phyloP scores from a whole-genome alignment of 2,113 vertebrate genomes.

The Sprattus sprattus region DNA sequence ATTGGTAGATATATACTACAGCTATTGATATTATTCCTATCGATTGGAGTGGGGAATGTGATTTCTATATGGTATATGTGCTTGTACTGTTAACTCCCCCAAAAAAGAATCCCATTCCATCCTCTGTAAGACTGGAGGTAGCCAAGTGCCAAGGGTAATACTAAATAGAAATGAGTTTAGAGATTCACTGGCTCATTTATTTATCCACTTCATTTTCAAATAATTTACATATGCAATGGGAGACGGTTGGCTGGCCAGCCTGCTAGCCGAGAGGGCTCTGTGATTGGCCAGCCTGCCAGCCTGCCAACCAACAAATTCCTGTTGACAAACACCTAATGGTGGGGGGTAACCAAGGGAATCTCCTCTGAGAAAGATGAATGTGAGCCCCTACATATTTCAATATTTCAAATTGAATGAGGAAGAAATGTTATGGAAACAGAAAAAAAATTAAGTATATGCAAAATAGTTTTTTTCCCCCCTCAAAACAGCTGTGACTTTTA shows the following conservation, averaged over 20 bases:
- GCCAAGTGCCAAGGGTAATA: background rate
- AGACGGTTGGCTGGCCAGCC: background rate
- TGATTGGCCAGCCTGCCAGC: too few species aligned
- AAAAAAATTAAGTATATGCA: background rate
- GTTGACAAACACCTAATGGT: conserved; percentile 26
- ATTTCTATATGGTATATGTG: background rate
- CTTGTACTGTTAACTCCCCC: too few species aligned
- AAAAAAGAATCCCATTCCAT: too few species aligned
- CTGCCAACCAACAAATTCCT: background rate
- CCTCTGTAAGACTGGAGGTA: too few species aligned
- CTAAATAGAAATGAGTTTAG: background rate
- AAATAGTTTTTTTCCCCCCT: background rate
- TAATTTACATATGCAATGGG: background rate
- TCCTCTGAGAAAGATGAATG: conserved; percentile 19
- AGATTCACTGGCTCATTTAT: background rate
- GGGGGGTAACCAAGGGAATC: conserved; percentile 33
- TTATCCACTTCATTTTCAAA: background rate
- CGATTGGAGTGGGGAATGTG: background rate
- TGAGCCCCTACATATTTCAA: background rate
- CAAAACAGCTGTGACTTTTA: background rate
- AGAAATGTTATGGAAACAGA: background rate
- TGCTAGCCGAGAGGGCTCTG: background rate
- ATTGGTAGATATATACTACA: too few species aligned
- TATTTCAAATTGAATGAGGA: conserved; percentile 1
- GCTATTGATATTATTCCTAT: background rate